Conservation (phyloP, 64 coral and sea anemone species). For the Montipora efflorescens region DNA sequence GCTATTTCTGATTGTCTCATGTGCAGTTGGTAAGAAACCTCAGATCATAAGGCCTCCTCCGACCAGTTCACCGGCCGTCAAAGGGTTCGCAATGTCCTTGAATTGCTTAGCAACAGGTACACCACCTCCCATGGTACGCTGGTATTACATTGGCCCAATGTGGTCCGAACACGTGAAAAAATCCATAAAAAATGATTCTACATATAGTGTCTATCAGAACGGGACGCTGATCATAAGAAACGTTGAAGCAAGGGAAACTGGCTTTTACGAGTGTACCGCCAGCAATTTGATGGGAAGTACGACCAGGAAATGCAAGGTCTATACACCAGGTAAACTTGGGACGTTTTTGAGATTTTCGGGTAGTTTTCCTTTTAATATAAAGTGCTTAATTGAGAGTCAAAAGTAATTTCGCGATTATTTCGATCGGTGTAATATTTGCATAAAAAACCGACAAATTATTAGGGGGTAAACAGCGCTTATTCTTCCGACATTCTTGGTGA, state of each 20-base stretch:
- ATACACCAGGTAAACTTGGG: background rate
- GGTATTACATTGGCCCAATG: conserved; percentile 12
- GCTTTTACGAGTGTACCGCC: background rate
- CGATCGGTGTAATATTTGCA: too few relatives aligned
- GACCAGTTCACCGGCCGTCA: background rate
- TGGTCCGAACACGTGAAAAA: background rate
- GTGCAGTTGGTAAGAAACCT: background rate
- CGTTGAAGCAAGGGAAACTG: background rate
- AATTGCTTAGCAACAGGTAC: conserved; percentile 23
- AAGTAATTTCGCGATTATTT: too few relatives aligned
- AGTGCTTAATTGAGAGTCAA: too few relatives aligned
- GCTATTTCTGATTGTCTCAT: background rate
- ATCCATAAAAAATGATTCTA: background rate
- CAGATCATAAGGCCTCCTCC: background rate
- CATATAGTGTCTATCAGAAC: background rate
- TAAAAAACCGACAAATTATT: too few relatives aligned
- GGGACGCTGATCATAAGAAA: background rate
- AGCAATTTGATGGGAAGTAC: conserved; percentile 19
- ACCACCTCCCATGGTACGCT: background rate
- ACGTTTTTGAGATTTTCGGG: background rate
- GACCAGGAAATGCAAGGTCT: background rate
- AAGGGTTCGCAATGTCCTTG: background rate
- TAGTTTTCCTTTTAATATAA: too few relatives aligned
- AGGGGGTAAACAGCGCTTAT: too few relatives aligned
- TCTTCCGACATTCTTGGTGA: too few relatives aligned